These are phyloP conservation scores for Mormyrops attenuatus DNA, from an alignment of 2,797 vertebrate genomes.

Conservation along the genomic window DNA sequence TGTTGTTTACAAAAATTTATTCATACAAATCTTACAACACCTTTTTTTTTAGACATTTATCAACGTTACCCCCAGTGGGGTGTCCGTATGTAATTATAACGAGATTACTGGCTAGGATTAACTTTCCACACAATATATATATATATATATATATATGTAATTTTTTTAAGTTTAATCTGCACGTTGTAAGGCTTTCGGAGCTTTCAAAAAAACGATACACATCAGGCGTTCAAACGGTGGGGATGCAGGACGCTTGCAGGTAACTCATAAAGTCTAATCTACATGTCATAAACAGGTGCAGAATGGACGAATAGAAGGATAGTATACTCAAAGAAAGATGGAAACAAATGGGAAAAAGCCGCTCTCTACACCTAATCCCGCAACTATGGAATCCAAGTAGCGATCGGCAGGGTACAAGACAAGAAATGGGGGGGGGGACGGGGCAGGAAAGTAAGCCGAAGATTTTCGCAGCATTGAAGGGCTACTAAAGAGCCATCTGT, in stretches of 20 bases:
- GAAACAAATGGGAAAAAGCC: not conserved
- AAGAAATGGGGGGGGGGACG: slow-evolving; percentile 64
- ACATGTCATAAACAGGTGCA: slow-evolving; percentile 70
- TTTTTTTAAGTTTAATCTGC: slow-evolving; percentile 51
- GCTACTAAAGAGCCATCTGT: slow-evolving; percentile 98
- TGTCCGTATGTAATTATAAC: slow-evolving; percentile 68
- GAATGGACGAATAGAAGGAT: slow-evolving; percentile 31
- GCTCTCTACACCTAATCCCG: slow-evolving; percentile 52
- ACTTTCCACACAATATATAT: slow-evolving; percentile 65
- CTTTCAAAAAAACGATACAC: slow-evolving; percentile 72
- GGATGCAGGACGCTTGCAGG: slow-evolving; percentile 66
- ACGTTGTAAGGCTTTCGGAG: slow-evolving; percentile 89
- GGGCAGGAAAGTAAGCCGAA: slow-evolving; percentile 82
- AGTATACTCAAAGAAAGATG: not conserved
- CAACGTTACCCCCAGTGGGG: slow-evolving; percentile 79
- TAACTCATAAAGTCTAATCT: slow-evolving; percentile 70
- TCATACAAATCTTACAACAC: slow-evolving; percentile 98
- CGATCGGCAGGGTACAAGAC: slow-evolving; percentile 57
- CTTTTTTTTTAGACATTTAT: slow-evolving; percentile 80
- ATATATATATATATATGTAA: slow-evolving; percentile 44
- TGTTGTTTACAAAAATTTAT: slow-evolving; percentile 99
- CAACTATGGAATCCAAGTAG: slow-evolving; percentile 55
- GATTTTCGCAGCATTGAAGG: slow-evolving; percentile 98
- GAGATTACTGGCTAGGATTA: slow-evolving; percentile 50
- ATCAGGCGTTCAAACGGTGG: slow-evolving; percentile 52